Evolutionary conservation across 2,113 vertebrate genomes (phyloP).

Genomic region (Petrocephalus microphthalmus): DNA sequence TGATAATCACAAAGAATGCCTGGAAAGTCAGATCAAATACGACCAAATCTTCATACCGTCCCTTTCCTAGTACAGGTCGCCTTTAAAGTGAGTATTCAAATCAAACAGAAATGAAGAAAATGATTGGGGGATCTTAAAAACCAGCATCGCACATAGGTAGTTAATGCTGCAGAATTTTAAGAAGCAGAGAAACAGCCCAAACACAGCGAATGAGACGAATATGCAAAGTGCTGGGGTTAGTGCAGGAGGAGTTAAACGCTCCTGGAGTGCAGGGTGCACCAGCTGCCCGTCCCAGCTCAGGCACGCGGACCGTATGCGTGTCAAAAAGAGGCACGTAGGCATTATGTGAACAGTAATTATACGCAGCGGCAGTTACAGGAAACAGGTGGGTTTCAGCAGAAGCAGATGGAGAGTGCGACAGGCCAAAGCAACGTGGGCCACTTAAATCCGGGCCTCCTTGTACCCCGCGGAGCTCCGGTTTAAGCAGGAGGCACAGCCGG

Average conservation of each 20-base stretch:
- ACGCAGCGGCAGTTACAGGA: background rate
- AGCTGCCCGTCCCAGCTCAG: background rate
- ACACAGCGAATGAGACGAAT: background rate
- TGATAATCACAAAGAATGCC: background rate
- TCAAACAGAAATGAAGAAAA: too few relatives aligned
- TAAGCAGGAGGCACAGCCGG: background rate
- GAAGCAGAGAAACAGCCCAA: background rate
- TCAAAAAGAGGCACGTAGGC: background rate
- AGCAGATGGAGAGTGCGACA: background rate
- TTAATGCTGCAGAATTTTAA: background rate
- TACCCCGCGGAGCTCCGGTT: background rate
- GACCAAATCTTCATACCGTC: background rate
- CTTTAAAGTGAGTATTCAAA: background rate
- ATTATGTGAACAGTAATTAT: constrained; percentile 1
- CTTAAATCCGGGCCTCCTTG: background rate
- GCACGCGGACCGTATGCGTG: background rate
- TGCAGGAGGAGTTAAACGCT: background rate
- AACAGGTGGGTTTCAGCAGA: background rate
- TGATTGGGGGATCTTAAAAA: too few relatives aligned
- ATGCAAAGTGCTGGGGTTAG: background rate
- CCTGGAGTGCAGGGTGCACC: background rate
- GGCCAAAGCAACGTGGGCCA: background rate
- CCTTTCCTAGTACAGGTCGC: background rate
- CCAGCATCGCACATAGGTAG: background rate
- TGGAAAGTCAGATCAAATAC: background rate